Percentiles rank a stretch among this genome's conserved stretches.
Evolutionary conservation across 2,113 vertebrate genomes (phyloP).

Genomic region (Platanista minor): DNA sequence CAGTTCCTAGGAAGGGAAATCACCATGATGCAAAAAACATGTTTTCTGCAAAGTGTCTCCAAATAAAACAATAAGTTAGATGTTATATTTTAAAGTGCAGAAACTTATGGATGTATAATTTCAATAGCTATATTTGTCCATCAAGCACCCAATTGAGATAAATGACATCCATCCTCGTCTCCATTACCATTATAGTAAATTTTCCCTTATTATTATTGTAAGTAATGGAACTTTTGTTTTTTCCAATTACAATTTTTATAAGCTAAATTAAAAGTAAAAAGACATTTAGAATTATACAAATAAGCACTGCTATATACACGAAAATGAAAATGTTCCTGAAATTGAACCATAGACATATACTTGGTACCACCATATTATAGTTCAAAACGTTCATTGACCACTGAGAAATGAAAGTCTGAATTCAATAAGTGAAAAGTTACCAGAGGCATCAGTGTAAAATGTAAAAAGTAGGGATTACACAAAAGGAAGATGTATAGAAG

Average conservation of each 20-base stretch:
- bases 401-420: neutral
- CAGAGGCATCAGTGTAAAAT: neutral
- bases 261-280: neutral
- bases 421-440: neutral
- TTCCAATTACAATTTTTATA: neutral
- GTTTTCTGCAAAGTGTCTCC: neutral
- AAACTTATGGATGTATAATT: neutral
- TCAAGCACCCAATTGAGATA: neutral
- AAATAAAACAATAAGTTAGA: neutral
- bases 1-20: neutral
- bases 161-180: neutral
- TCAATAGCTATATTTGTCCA: neutral
- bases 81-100: neutral
- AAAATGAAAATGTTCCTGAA: neutral
- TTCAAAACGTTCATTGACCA: neutral
- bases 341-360: neutral
- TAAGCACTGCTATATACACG: neutral
- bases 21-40: neutral
- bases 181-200: neutral
- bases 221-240: neutral
- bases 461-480: neutral
- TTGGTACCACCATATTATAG: neutral
- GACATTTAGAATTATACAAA: neutral
- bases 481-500: neutral
- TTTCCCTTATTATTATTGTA: neutral